A percentile compares a stretch with the other conserved stretches of the same genome.
These are phyloP conservation scores for Schizopygopsis pylzovi DNA, from an alignment of 2,797 vertebrate genomes.

Conservation along the genomic window DNA sequence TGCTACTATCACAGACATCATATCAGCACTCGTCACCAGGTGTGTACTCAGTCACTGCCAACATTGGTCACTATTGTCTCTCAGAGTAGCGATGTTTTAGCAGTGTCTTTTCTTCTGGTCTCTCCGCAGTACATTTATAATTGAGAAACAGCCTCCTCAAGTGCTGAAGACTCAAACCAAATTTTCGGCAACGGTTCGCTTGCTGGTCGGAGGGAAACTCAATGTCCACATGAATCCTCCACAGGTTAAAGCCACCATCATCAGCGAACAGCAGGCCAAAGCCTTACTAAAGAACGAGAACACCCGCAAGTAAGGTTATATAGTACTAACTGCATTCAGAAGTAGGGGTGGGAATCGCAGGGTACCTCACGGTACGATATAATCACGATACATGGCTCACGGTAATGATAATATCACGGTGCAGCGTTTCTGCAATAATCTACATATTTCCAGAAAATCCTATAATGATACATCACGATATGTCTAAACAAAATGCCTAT, in stretches of 20 bases:
- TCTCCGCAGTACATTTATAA: conserved; percentile 89
- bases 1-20: conserved; percentile 90
- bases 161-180: conserved; percentile 95
- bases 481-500: too few species aligned
- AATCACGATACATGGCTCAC: too few species aligned
- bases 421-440: too few species aligned
- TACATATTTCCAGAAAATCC: too few species aligned
- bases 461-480: too few species aligned
- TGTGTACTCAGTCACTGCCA: conserved; percentile 46
- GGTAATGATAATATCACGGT: too few species aligned
- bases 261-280: conserved; percentile 95
- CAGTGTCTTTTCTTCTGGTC: not conserved
- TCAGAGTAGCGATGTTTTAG: not conserved
- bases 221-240: conserved; percentile 98
- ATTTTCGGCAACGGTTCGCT: conserved; percentile 92
- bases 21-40: conserved; percentile 95
- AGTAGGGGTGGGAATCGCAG: too few species aligned
- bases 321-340: not conserved
- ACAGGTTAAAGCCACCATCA: conserved; percentile 95
- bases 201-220: conserved; percentile 93
- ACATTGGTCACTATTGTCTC: not conserved
- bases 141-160: conserved; percentile 96
- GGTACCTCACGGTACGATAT: too few species aligned
- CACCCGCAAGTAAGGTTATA: conserved; percentile 78
- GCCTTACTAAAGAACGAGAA: conserved; percentile 94